A percentile compares a stretch with the other conserved stretches of the same genome.
Evolutionary conservation across 2,888 invertebrate genomes (phyloP).

Genomic region (Caenorhabditis uteleia): DNA sequence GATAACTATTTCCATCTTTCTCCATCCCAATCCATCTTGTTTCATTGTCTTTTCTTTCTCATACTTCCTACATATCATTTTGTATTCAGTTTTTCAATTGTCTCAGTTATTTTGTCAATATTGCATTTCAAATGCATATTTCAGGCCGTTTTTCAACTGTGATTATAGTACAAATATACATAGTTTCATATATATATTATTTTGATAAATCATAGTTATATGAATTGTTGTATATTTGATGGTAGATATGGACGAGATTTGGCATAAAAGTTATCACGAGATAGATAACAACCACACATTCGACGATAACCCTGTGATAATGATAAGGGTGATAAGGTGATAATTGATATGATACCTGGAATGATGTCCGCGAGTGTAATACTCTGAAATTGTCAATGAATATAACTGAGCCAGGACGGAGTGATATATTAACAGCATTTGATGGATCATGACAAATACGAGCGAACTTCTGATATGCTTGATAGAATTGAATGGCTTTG

Average conservation of each 20-base stretch:
- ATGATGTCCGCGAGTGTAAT: slow-evolving; percentile 79
- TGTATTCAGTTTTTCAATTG: too few relatives aligned
- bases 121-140: too few relatives aligned
- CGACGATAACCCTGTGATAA: slow-evolving; percentile 75
- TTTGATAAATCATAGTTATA: slow-evolving; percentile 1
- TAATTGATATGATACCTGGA: slow-evolving; percentile 69
- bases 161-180: too few relatives aligned
- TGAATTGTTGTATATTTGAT: slow-evolving; percentile 6
- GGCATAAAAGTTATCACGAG: slow-evolving; percentile 74
- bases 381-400: slow-evolving; percentile 83
- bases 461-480: slow-evolving; percentile 61
- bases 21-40: too few relatives aligned
- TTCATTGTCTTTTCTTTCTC: too few relatives aligned
- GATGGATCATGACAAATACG: slow-evolving; percentile 49
- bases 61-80: too few relatives aligned
- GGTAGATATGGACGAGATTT: slow-evolving; percentile 46
- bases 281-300: slow-evolving; percentile 80
- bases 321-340: background rate
- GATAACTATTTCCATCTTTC: too few relatives aligned
- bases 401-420: slow-evolving; percentile 78
- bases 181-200: background rate
- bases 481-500: slow-evolving; percentile 54
- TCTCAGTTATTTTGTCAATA: too few relatives aligned
- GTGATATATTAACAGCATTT: slow-evolving; percentile 51
- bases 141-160: too few relatives aligned